phyloP scores from a whole-genome alignment of 2,797 vertebrate species.

The Dendrocincla fuliginosa region DNA sequence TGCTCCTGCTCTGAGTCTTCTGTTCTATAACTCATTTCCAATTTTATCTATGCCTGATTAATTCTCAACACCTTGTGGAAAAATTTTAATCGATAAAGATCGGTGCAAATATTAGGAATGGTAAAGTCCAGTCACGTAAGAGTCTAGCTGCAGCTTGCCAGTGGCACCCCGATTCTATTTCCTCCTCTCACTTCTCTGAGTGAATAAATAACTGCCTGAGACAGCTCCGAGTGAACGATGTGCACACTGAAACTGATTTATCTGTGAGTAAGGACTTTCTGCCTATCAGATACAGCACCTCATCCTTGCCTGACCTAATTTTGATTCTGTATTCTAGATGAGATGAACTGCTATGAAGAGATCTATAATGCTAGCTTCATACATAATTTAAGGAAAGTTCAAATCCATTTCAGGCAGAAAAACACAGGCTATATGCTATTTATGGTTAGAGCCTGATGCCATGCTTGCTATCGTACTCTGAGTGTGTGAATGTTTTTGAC shows the following conservation, averaged over 20 bases:
- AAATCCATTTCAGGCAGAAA: conserved; percentile 50
- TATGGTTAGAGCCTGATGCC: not conserved
- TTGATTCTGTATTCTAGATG: conserved; percentile 47
- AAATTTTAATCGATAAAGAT: conserved; percentile 32
- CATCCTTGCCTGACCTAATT: conserved; percentile 66
- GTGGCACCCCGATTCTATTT: conserved; percentile 37
- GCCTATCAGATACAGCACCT: conserved; percentile 46
- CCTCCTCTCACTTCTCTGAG: conserved; percentile 5
- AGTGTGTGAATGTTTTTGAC: not conserved
- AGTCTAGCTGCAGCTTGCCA: conserved; percentile 16
- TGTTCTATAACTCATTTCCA: not conserved
- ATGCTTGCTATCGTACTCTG: not conserved
- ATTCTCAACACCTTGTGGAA: not conserved
- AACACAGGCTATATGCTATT: conserved; percentile 22
- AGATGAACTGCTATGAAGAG: conserved; percentile 60
- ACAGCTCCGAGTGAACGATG: conserved; percentile 39
- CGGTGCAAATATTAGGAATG: not conserved
- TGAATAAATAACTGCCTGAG: conserved; percentile 65
- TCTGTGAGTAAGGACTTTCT: conserved; percentile 51
- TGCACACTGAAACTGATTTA: conserved; percentile 56
- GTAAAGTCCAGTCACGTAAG: conserved; percentile 35
- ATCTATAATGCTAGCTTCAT: conserved; percentile 61
- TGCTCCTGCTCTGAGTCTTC: not conserved
- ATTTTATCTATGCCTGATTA: conserved; percentile 12
- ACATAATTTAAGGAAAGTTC: conserved; percentile 65